Evolutionary conservation across 2,113 vertebrate species (phyloP), one percentile per base, ranked within the genome.

Genomic region (Xiphophorus maculatus): DNA sequence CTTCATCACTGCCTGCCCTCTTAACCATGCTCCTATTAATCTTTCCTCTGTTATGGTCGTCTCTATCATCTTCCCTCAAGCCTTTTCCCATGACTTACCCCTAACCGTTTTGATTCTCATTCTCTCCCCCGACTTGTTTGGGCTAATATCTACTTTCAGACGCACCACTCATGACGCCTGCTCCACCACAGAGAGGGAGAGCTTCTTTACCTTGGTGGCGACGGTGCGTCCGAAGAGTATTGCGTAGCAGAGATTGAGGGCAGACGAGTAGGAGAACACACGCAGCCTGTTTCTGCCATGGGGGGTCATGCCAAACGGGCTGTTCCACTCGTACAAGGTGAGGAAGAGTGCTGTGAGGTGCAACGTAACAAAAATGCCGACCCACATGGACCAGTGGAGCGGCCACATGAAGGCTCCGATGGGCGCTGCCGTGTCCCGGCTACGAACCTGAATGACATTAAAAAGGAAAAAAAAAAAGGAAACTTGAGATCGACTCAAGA

Each of bases 381-480:
- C 94, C 97, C 98, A 98, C 97, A 97, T 98, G 85, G 97, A 95
- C 98, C 98, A 99, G 92, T 98, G 98, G 73, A 99, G 90, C 0
- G 97, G 97, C 97, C 97, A 97, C 96, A 96, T 97, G 93, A 99
- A 99, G 68, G 97, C 97, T 0, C 97, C 96, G 0, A 98, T 96
- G 51, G 97, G 96, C 0, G 97, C 97, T 0, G 97, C 97, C 0
- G 96, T 96, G 93, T 99, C 98, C 29, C 92, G 94, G 22, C 96
- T 95, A 22, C 97, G 95, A 83, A 98, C 98, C 92, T 93, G 87
- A 27, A 60, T 58, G 22, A 40, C 63, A 25, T 66, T 17, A 84
- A 5, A 81, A 79, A 71, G 0, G 40, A 66, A 64, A 22, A 15
- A 51, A 6, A 54, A 22, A 8, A 54, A 2, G 19, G 1, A 37